Conservation (phyloP, 1,140 invertebrate species). For the Samia ricini region DNA sequence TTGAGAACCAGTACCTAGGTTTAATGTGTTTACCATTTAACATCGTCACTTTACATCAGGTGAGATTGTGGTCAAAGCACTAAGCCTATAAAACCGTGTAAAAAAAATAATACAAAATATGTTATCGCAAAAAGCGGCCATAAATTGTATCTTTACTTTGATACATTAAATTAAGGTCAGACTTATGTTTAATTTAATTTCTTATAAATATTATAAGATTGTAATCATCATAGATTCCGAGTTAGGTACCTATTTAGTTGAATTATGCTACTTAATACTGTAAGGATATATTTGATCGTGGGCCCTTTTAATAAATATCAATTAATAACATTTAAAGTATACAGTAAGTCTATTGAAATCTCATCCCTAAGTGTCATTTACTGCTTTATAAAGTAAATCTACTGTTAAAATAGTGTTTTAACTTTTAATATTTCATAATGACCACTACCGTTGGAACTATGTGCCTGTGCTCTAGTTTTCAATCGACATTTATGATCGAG, state of each 20-base stretch:
- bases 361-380: neutral
- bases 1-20: no score
- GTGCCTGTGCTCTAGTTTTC: neutral
- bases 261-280: neutral
- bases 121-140: no score
- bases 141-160: no score
- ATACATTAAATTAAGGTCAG: no score
- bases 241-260: neutral
- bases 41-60: no score
- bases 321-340: slow-evolving; percentile 4
- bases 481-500: no score
- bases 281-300: neutral
- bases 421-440: slow-evolving; percentile 7
- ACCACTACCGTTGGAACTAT: neutral
- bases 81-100: no score
- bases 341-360: slow-evolving; percentile 9
- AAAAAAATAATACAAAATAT: no score
- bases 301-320: neutral
- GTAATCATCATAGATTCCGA: no score
- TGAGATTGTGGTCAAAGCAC: no score
- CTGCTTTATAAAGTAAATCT: slow-evolving; percentile 9
- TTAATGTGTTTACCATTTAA: no score
- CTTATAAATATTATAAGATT: no score
- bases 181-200: neutral
- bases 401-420: slow-evolving; percentile 4